These are phyloP conservation scores for Hirtodrosophila confusa DNA, from an alignment of 2,888 invertebrate species.

Conservation along the genomic window DNA sequence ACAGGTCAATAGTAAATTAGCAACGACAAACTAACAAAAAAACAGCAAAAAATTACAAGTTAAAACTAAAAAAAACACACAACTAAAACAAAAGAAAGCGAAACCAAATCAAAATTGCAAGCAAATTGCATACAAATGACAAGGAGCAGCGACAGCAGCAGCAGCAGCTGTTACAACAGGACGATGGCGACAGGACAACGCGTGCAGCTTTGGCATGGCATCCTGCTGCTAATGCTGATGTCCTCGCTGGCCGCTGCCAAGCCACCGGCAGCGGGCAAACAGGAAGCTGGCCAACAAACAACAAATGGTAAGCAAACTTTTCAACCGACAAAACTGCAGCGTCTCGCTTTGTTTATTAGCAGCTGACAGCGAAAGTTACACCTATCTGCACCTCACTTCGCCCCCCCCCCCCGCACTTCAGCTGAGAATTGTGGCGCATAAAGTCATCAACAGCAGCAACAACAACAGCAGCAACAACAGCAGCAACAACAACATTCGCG, in stretches of 20 bases:
- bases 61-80: too few species aligned
- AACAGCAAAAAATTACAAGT: conserved; percentile 11
- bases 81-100: conserved; percentile 26
- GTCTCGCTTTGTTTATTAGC: conserved; percentile 21
- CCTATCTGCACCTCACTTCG: conserved; percentile 1
- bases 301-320: conserved; percentile 61
- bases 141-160: not conserved
- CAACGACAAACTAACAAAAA: conserved; percentile 6
- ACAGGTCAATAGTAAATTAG: conserved; percentile 39
- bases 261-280: conserved; percentile 34
- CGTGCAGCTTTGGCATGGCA: conserved; percentile 13
- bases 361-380: conserved; percentile 42
- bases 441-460: conserved; percentile 27
- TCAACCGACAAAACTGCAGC: conserved; percentile 4
- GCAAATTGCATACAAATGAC: not conserved
- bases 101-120: conserved; percentile 12
- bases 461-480: conserved; percentile 16
- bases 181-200: conserved; percentile 31
- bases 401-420: not conserved
- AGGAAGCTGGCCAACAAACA: conserved; percentile 46
- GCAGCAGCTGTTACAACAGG: conserved; percentile 3
- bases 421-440: conserved; percentile 55
- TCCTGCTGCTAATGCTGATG: conserved; percentile 31
- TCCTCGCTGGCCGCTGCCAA: conserved; percentile 34
- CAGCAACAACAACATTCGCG: conserved; percentile 6